Base-by-base conservation (phyloP, 2,888 invertebrate species). In the Cremastinae sp. region DNA sequence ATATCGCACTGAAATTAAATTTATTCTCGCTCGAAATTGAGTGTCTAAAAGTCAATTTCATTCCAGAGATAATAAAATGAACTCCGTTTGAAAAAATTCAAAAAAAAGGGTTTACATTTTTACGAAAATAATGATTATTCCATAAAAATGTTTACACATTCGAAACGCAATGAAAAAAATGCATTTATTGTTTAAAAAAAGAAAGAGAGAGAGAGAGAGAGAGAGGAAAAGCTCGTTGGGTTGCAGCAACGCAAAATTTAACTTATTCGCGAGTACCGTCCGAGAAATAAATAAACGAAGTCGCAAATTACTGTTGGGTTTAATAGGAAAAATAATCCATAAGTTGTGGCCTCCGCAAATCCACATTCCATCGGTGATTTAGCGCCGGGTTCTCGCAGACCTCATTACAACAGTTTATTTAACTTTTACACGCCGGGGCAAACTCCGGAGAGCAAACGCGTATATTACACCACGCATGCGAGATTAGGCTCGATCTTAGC, bases 301-400 rank as follows among this genome's bases (percentile, higher is more conserved):
- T 49, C 38, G 20, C 22, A 8, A n/a, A 14, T 28, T 28, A 10
- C n/a, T 43, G 4, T 41, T 10, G 49, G 45, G 36, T 59, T 65
- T 61, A 9, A 38, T 53, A n/a, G 18, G n/a, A 14, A n/a, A 41
- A 14, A 43, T 16, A 66, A 47, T 43, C 5, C 28, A 34, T 22
- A 18, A 36, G n/a, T 47, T 51, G 10, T 8, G 43, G 66, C 75
- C 54, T 62, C 62, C 74, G 71, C 66, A 75, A 75, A 66, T 71
- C 54, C 49, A 66, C 75, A 72, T 75, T 75, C 75, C 71, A 56
- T 72, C 9, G 66, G 51, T 56, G 66, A 75, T 75, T 75, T 72
- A 75, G 51, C 59, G 65, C 58, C 58, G 22, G 65, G 34, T 43
- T 66, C 41, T 65, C 34, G 4, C 45, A 22, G 62, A 71, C 51